A percentile compares a stretch with the other conserved stretches of the same genome.
phyloP scores from a whole-genome alignment of 2,888 invertebrate genomes.

The Pedicia rivosa region DNA sequence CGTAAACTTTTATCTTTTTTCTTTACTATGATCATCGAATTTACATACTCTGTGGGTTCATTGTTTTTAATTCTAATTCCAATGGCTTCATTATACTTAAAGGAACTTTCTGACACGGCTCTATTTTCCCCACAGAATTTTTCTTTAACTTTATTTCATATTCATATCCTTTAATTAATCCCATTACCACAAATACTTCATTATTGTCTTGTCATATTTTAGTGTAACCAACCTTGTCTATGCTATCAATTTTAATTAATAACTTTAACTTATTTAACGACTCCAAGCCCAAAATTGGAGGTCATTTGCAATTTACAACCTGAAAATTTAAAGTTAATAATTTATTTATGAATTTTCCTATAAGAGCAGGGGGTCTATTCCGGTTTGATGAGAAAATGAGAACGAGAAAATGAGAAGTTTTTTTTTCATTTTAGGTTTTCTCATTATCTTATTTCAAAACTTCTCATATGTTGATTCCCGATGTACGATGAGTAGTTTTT shows the following conservation, averaged over 20 bases:
- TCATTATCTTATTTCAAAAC: no score
- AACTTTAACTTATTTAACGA: background rate
- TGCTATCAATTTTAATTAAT: background rate
- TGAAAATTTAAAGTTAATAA: slow-evolving; percentile 1
- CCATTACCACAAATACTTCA: background rate
- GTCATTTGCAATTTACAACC: background rate
- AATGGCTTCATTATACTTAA: background rate
- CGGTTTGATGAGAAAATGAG: no score
- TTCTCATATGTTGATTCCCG: no score
- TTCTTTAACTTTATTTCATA: background rate
- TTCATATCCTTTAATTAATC: background rate
- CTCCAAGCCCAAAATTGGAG: background rate
- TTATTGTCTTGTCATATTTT: background rate
- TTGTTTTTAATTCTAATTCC: background rate
- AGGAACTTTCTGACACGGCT: background rate
- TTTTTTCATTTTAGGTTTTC: no score
- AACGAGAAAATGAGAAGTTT: no score
- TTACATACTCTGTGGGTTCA: background rate
- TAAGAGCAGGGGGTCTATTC: no score
- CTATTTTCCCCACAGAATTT: background rate
- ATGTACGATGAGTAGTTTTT: no score
- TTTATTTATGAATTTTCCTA: no score
- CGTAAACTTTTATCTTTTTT: background rate
- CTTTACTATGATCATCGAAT: background rate
- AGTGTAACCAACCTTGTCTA: background rate